phyloP scores from a whole-genome alignment of 2,797 vertebrate species.

The Arremon aurantiirostris region DNA sequence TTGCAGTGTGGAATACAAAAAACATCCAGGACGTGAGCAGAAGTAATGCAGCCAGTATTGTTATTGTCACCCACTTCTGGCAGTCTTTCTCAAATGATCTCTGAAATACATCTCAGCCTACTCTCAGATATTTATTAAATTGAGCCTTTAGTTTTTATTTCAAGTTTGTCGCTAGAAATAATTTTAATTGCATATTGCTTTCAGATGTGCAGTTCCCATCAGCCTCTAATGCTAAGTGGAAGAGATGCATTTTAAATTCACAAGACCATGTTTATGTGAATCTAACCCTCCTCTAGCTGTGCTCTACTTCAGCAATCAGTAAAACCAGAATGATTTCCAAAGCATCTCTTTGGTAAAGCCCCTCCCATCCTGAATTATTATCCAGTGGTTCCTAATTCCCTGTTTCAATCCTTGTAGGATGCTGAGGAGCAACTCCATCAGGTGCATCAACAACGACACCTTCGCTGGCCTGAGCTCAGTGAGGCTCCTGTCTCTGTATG shows the following conservation, averaged over 20 bases:
- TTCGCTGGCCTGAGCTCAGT: slow-evolving; percentile 81
- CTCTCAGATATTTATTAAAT: background rate
- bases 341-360: background rate
- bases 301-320: background rate
- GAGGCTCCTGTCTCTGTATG: slow-evolving; percentile 81
- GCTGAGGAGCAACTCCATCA: slow-evolving; percentile 81
- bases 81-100: background rate
- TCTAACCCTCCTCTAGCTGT: background rate
- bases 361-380: background rate
- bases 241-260: background rate
- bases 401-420: slow-evolving; percentile 71
- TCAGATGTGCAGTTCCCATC: background rate
- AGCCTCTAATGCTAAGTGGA: background rate
- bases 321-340: background rate
- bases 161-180: background rate
- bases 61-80: background rate
- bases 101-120: background rate
- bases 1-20: background rate
- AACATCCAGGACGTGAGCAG: background rate
- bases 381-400: background rate
- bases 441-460: slow-evolving; percentile 81
- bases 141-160: background rate
- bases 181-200: background rate
- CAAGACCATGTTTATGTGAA: background rate
- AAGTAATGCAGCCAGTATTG: background rate